Percentiles rank a stretch among this genome's conserved stretches.
These are phyloP conservation scores for Myotis brandtii DNA, from an alignment of 2,113 vertebrate genomes.

Conservation along the genomic window DNA sequence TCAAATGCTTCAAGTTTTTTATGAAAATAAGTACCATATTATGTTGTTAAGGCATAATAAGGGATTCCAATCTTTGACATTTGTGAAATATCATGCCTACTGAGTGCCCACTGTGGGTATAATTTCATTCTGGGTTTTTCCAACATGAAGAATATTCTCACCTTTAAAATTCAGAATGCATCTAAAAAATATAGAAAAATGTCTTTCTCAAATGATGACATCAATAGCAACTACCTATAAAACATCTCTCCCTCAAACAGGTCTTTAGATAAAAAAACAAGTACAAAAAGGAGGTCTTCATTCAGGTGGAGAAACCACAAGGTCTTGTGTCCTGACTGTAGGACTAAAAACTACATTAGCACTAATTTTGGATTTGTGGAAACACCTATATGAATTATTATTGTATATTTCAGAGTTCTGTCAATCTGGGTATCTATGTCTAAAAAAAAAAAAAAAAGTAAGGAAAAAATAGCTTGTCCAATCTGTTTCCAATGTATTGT, in stretches of 20 bases:
- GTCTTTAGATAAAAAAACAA: neutral
- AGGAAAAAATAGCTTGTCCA: neutral
- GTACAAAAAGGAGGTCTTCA: neutral
- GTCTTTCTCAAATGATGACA: neutral
- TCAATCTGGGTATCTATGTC: neutral
- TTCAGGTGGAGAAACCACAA: neutral
- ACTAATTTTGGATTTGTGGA: neutral
- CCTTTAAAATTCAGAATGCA: slow-evolving; percentile 12
- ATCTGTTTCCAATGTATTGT: neutral
- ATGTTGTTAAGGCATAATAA: neutral
- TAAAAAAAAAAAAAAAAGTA: neutral
- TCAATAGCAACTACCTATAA: slow-evolving; percentile 13
- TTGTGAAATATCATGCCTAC: slow-evolving; percentile 31
- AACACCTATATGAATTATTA: neutral
- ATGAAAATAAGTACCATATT: slow-evolving; percentile 26
- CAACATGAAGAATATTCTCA: neutral
- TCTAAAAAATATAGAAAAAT: neutral
- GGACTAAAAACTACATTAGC: neutral
- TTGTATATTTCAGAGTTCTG: neutral
- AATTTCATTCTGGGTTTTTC: slow-evolving; percentile 27
- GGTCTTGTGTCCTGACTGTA: neutral
- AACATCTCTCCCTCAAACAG: neutral
- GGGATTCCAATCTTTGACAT: slow-evolving; percentile 1
- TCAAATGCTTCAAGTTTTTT: slow-evolving; percentile 38
- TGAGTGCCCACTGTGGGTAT: neutral